These are phyloP conservation scores for Choloepus didactylus DNA, from an alignment of 2,797 vertebrate genomes.

Conservation along the genomic window DNA sequence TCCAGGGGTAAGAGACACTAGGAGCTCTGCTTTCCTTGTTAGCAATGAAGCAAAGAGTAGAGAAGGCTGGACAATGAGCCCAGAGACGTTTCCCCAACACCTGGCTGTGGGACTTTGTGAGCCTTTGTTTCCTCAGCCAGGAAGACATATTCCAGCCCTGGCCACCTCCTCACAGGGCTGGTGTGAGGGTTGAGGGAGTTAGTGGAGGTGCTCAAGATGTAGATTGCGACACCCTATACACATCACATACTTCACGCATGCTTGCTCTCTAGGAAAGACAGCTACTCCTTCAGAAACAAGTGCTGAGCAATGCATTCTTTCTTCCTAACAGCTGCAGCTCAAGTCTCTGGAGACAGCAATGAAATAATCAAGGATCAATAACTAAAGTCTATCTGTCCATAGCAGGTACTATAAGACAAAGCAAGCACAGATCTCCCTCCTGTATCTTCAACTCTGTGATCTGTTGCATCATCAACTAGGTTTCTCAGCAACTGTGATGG, in stretches of 20 bases:
- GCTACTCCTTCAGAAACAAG: not conserved
- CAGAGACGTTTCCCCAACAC: not conserved
- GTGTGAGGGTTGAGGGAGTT: not conserved
- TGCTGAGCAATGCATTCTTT: not conserved
- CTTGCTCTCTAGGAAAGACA: not conserved
- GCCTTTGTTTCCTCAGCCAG: not conserved
- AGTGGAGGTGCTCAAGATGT: not conserved
- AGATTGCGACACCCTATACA: not conserved
- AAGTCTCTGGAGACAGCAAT: not conserved
- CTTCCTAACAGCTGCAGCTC: not conserved
- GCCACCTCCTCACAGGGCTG: not conserved
- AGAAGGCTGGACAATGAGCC: not conserved
- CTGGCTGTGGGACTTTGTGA: not conserved
- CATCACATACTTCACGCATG: rapidly evolving
- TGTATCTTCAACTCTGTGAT: not conserved
- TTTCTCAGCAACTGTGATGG: not conserved
- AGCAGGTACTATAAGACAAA: rapidly evolving
- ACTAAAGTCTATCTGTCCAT: not conserved
- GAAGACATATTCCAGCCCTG: not conserved
- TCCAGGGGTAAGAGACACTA: not conserved
- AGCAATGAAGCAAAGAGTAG: not conserved
- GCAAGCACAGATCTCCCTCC: not conserved
- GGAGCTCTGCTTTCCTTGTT: not conserved
- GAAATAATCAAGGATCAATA: not conserved
- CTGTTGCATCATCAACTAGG: not conserved